phyloP scores from a whole-genome alignment of 2,797 vertebrate species.

The Gymnothorax reevesii region DNA sequence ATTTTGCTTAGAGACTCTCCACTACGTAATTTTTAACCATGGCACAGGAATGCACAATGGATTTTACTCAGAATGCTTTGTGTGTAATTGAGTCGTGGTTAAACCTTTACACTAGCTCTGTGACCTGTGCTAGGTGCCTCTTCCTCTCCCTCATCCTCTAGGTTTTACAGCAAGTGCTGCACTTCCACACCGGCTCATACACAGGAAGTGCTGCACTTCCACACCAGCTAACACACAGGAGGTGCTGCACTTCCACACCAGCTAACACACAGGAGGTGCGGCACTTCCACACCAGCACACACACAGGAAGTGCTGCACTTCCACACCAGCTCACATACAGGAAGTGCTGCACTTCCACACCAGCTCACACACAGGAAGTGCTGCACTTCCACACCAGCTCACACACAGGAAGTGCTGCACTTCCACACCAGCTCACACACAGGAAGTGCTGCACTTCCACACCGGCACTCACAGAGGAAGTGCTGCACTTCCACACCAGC shows the following conservation, averaged over 20 bases:
- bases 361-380: too few relatives aligned
- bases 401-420: too few relatives aligned
- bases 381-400: too few relatives aligned
- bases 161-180: neutral
- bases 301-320: slow-evolving; percentile 49
- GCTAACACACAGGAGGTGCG: slow-evolving; percentile 51
- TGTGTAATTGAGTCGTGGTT: neutral
- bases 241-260: slow-evolving; percentile 33
- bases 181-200: slow-evolving; percentile 23
- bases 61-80: neutral
- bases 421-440: too few relatives aligned
- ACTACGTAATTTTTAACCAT: neutral
- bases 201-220: slow-evolving; percentile 46
- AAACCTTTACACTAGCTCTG: neutral
- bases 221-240: slow-evolving; percentile 43
- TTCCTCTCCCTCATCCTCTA: neutral
- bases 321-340: too few relatives aligned
- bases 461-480: too few relatives aligned
- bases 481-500: too few relatives aligned
- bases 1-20: neutral
- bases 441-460: too few relatives aligned
- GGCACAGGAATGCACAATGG: neutral
- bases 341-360: too few relatives aligned
- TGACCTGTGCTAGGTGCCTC: neutral
- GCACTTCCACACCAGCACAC: neutral